Percentiles rank a stretch among this genome's conserved stretches.
Evolutionary conservation across 2,797 vertebrate species (phyloP).

Genomic region (Oceanodroma leucorhoa): DNA sequence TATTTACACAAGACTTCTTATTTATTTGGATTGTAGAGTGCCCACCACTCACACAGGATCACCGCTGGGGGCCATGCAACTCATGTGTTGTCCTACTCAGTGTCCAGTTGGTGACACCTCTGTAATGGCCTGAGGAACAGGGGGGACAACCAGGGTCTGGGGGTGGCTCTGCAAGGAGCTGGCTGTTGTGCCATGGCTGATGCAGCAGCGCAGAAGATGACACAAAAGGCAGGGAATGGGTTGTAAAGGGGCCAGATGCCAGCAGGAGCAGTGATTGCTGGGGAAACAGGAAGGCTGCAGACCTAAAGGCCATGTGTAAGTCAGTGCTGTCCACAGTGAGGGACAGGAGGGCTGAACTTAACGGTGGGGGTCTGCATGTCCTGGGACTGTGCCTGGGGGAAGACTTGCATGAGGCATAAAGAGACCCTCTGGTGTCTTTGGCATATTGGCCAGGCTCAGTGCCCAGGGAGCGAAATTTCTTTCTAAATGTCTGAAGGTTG

Average conservation of each 20-base stretch:
- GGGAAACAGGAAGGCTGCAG: neutral
- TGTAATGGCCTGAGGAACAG: neutral
- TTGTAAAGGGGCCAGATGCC: neutral
- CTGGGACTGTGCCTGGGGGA: neutral
- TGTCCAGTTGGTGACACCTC: neutral
- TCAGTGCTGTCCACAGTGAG: fast-evolving
- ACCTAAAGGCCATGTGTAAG: neutral
- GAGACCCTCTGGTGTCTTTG: neutral
- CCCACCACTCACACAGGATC: neutral
- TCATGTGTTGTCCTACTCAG: fast-evolving
- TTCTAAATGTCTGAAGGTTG: neutral
- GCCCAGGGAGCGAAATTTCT: neutral
- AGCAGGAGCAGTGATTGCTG: neutral
- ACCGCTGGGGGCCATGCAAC: fast-evolving
- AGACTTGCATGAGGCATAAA: neutral
- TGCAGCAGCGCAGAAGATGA: neutral
- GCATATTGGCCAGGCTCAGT: neutral
- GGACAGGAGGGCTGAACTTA: neutral
- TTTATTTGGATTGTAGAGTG: neutral
- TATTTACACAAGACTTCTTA: neutral
- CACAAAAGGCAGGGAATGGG: neutral
- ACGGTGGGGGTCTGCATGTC: neutral
- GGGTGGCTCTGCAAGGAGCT: neutral
- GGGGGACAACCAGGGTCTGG: neutral
- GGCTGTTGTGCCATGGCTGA: neutral